These are phyloP conservation scores for Prochilodus magdalenae DNA, from an alignment of 2,113 vertebrate species.

Conservation along the genomic window DNA sequence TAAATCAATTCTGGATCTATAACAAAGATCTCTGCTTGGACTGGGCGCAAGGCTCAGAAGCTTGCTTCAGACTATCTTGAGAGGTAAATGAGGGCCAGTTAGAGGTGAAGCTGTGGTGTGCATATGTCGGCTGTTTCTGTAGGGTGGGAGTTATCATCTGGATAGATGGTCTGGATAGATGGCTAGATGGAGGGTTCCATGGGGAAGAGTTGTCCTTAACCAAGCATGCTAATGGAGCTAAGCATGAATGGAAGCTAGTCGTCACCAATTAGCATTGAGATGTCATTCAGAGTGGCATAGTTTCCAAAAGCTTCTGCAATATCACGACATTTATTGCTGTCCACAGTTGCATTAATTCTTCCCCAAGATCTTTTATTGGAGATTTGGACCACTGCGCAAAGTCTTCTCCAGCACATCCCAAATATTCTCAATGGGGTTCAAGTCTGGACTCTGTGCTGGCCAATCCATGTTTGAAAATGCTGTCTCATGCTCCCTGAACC, in stretches of 20 bases:
- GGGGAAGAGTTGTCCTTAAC: not conserved
- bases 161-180: not conserved
- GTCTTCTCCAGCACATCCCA: too few species aligned
- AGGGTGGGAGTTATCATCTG: too few species aligned
- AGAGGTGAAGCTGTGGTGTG: conserved; percentile 22
- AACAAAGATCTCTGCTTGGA: conserved; percentile 49
- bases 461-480: too few species aligned
- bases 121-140: not conserved
- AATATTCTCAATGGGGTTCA: too few species aligned
- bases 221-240: not conserved
- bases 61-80: conserved; percentile 3
- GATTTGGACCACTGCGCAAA: too few species aligned
- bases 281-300: too few species aligned
- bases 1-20: conserved; percentile 63
- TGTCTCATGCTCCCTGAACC: too few species aligned
- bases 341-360: too few species aligned
- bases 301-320: too few species aligned
- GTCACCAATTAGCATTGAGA: not conserved
- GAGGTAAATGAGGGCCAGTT: conserved; percentile 11
- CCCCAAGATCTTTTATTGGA: too few species aligned
- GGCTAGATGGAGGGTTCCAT: not conserved
- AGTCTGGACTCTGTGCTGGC: too few species aligned
- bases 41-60: conserved; percentile 11
- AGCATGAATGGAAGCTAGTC: not conserved
- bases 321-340: too few species aligned